Conservation (phyloP, 2,797 vertebrate species). For the Mycteria americana region DNA sequence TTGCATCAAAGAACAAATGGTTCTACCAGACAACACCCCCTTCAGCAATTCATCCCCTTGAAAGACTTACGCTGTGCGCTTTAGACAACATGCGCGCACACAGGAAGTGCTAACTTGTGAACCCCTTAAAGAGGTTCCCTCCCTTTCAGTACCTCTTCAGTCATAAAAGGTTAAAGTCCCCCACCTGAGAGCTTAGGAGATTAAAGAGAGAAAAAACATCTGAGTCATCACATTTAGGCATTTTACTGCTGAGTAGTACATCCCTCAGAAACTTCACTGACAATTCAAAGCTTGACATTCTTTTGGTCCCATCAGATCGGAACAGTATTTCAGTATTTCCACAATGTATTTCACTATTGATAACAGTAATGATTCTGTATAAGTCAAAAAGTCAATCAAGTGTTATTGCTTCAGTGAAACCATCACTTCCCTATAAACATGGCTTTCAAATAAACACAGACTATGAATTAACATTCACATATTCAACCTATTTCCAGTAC, state of each 20-base stretch:
- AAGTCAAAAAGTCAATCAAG: conserved; percentile 15
- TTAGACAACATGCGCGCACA: neutral
- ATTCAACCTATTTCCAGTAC: neutral
- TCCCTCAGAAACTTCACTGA: neutral
- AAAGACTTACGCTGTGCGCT: neutral
- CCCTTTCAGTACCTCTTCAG: neutral
- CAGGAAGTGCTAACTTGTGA: neutral
- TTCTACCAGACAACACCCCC: neutral
- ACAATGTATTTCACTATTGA: neutral
- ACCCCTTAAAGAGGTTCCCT: neutral
- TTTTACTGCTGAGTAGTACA: neutral
- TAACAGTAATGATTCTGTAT: neutral
- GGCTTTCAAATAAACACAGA: neutral
- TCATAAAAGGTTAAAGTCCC: neutral
- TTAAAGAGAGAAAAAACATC: neutral
- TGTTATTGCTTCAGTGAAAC: neutral
- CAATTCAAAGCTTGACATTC: neutral
- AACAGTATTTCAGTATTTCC: neutral
- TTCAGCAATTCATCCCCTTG: neutral
- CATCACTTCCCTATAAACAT: neutral
- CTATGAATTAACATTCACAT: neutral
- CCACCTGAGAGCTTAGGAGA: neutral
- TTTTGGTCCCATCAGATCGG: neutral
- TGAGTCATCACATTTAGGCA: neutral
- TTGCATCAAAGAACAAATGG: neutral